Evolutionary conservation across 2,113 vertebrate genomes (phyloP), one percentile per base, ranked within the genome.

Genomic region (Sminthopsis crassicaudata): DNA sequence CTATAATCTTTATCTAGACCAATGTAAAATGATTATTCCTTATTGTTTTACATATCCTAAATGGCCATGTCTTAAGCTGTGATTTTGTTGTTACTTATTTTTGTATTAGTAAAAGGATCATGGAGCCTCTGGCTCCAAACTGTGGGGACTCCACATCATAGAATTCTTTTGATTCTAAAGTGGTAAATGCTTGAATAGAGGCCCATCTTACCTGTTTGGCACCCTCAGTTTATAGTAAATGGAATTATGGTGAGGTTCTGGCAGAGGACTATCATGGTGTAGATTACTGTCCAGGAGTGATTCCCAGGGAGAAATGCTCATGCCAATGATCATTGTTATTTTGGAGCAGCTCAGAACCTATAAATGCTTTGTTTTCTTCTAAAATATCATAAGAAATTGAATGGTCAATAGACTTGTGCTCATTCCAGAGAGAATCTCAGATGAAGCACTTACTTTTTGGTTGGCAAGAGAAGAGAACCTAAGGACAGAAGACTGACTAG

Each of bases 1-100:
- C 42, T 91, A 22, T 46, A 89, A 48, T 57, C 42, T 84, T 10
- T 88, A 53, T 46, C 51, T 91, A 3, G n/a, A 16, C n/a, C 46
- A 89, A 7, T 84, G 3, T 25, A 94, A 96, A 52, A 5, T 0
- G 23, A 25, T 88, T 6, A 84, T 24, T 67, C 92, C 96, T 95
- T 91, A n/a, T 42, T 95, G 92, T 11, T 95, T 95, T 90, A 27
- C 88, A 91, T 89, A 24, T 6, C 53, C 30, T 91, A 50, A 90
- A 53, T 53, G 93, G 30, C 53, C 51, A 2, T 84, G 26, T 51
- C 36, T 46, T 90, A 4, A 8, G 19, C 5, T 91, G 11, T 84
- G 3, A 14, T 93, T 94, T 92, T 94, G 95, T 42, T 46, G 3
- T 94, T 90, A 95, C 46, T 94, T 42, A n/a, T 89, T 60, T n/a